A percentile compares a stretch with the other conserved stretches of the same genome.
Evolutionary conservation across 2,888 invertebrate species (phyloP).

Genomic region (Ectemnius cavifrons): DNA sequence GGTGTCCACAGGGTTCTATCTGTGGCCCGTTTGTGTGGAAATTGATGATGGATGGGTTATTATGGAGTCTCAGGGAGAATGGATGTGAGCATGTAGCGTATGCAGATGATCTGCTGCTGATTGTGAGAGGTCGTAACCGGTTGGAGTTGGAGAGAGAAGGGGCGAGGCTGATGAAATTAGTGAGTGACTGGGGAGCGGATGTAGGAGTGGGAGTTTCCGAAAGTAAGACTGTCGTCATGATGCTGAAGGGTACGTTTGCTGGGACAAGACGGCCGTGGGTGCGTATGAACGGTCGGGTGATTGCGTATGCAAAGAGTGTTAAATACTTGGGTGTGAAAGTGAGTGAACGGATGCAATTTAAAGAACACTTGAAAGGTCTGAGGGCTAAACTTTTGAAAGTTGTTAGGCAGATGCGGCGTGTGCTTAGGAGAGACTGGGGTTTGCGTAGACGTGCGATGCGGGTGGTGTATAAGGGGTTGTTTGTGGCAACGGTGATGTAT

Average conservation of each 20-base stretch:
- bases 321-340: slow-evolving; percentile 2
- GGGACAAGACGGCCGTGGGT: neutral
- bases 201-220: neutral
- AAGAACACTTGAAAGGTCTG: neutral
- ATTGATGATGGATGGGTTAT: neutral
- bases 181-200: neutral
- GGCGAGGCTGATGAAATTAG: neutral
- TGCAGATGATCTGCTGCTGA: slow-evolving; percentile 1
- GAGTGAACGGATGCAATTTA: neutral
- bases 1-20: slow-evolving; percentile 13
- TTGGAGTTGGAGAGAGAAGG: neutral
- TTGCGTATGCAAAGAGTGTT: neutral
- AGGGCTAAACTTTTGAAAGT: neutral
- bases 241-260: neutral
- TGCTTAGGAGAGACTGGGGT: neutral
- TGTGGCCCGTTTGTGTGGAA: slow-evolving; percentile 6
- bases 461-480: neutral
- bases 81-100: neutral
- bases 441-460: neutral
- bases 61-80: neutral
- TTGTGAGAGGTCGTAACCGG: neutral
- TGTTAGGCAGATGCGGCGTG: neutral
- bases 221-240: neutral
- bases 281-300: neutral
- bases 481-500: neutral